These are phyloP conservation scores for Trachelus iudaicus DNA, from an alignment of 2,888 invertebrate species.

Conservation along the genomic window DNA sequence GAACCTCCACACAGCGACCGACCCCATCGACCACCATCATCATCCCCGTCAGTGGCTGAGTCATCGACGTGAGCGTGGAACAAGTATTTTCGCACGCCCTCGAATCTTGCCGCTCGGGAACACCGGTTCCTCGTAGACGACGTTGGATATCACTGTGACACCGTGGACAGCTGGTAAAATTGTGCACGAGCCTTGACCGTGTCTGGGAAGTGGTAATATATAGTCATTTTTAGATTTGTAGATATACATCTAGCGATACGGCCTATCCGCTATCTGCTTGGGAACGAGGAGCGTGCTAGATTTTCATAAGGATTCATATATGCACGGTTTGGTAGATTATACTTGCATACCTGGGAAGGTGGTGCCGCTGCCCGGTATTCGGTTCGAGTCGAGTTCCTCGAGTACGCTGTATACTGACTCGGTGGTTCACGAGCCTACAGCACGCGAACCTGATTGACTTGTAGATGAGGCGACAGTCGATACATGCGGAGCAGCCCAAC, in stretches of 20 bases:
- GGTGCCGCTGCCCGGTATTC: constrained; percentile 2
- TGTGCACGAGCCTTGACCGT: neutral
- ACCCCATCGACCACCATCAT: constrained; percentile 25
- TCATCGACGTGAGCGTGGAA: constrained; percentile 25
- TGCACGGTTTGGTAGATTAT: constrained; percentile 57
- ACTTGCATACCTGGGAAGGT: constrained; percentile 53
- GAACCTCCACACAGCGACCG: constrained; percentile 20
- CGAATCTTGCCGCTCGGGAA: neutral
- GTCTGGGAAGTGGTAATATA: neutral
- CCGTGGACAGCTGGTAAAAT: neutral
- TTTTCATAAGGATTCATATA: constrained; percentile 65
- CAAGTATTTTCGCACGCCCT: neutral
- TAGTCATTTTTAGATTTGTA: neutral
- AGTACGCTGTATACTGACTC: constrained; percentile 20
- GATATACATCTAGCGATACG: constrained; percentile 28
- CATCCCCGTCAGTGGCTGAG: constrained; percentile 24
- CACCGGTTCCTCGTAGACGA: neutral
- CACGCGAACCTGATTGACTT: constrained; percentile 66
- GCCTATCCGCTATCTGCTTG: constrained; percentile 44
- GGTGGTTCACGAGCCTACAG: constrained; percentile 54
- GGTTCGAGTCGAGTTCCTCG: neutral
- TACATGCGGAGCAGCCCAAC: constrained; percentile 34
- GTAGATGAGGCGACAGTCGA: constrained; percentile 66
- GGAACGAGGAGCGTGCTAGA: constrained; percentile 56
- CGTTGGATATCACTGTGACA: neutral